Percentiles rank a stretch among this genome's conserved stretches.
phyloP scores from a whole-genome alignment of 2,797 vertebrate species.

The Chiroxiphia lanceolata region DNA sequence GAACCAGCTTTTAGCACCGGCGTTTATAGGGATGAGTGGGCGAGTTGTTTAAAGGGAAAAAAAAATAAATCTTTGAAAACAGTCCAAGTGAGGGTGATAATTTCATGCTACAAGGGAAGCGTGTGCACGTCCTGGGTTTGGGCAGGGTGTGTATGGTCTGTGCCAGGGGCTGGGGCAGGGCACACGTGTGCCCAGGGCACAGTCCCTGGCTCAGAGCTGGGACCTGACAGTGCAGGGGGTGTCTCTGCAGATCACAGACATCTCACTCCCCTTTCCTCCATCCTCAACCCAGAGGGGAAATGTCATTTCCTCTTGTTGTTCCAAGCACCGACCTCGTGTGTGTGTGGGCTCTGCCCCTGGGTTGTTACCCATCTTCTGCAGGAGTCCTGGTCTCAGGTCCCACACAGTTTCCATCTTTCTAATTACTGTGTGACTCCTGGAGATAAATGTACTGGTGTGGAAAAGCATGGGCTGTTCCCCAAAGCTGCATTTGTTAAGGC shows the following conservation, averaged over 20 bases:
- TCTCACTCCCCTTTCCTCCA: neutral
- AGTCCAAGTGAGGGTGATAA: slow-evolving; percentile 50
- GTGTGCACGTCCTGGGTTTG: neutral
- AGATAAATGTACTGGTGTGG: neutral
- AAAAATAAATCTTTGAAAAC: slow-evolving; percentile 22
- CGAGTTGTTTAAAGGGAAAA: slow-evolving; percentile 46
- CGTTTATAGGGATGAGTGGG: slow-evolving; percentile 57
- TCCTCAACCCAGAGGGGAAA: neutral
- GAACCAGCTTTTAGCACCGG: slow-evolving; percentile 51
- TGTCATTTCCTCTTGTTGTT: neutral
- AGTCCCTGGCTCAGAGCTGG: neutral
- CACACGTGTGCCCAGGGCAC: neutral
- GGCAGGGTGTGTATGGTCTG: neutral
- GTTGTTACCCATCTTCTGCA: fast-evolving
- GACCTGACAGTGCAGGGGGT: neutral
- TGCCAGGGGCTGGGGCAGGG: neutral
- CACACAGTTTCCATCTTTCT: neutral
- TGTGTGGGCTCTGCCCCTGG: neutral
- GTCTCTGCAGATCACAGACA: neutral
- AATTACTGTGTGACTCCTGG: neutral
- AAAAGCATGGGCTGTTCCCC: neutral
- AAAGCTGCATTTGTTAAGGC: neutral
- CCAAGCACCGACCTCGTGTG: neutral
- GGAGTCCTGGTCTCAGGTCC: neutral
- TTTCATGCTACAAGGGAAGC: neutral